These are phyloP conservation scores for Orchesella flavescens DNA, from an alignment of 2,888 invertebrate species.

Conservation along the genomic window DNA sequence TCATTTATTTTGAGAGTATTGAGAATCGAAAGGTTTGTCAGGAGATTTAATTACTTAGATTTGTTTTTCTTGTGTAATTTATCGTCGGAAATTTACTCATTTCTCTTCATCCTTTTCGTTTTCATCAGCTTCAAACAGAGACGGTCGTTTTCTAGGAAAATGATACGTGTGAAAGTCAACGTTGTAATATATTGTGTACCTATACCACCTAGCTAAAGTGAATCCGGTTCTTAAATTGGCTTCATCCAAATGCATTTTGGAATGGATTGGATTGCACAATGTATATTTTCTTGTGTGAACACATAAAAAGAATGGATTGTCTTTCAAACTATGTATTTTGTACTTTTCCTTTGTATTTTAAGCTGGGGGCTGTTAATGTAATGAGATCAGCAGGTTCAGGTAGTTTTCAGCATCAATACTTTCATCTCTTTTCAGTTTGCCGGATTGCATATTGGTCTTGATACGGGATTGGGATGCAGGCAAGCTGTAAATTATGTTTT, in stretches of 20 bases:
- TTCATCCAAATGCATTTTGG: too few species aligned
- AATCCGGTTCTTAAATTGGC: too few species aligned
- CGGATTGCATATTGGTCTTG: neutral
- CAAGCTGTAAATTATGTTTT: neutral
- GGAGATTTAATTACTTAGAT: conserved; percentile 56
- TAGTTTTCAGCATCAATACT: neutral
- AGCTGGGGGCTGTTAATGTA: neutral
- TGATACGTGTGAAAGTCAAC: too few species aligned
- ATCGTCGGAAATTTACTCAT: conserved; percentile 42
- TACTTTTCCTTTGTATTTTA: neutral
- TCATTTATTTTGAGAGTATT: neutral
- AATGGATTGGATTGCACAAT: too few species aligned
- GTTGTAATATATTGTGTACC: too few species aligned
- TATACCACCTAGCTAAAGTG: too few species aligned
- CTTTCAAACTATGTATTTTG: neutral
- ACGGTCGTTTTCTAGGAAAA: too few species aligned
- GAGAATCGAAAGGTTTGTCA: conserved; percentile 7
- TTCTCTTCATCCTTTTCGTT: conserved; percentile 1
- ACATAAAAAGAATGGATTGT: neutral
- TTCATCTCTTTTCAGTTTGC: neutral
- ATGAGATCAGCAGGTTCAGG: conserved; percentile 16
- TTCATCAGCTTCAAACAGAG: neutral
- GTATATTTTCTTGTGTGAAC: too few species aligned
- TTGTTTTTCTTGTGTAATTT: conserved; percentile 52
- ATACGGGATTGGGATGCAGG: neutral